These are phyloP conservation scores for Latrodectus elegans DNA, from an alignment of 2,888 invertebrate species.

Conservation along the genomic window DNA sequence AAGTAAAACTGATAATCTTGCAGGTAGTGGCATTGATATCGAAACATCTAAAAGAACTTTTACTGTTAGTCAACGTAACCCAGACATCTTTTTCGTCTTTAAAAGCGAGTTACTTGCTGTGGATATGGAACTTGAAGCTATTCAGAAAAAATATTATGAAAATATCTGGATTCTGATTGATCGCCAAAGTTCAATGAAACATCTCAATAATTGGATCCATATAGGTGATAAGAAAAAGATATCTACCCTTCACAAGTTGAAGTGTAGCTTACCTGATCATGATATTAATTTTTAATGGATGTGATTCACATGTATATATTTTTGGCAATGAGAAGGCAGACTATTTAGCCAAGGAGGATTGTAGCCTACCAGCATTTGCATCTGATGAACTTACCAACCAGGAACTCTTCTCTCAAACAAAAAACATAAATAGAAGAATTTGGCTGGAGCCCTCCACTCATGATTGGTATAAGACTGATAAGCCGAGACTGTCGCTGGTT, in stretches of 20 bases:
- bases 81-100: not conserved
- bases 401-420: no score
- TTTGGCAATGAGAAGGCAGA: not conserved
- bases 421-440: no score
- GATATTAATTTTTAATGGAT: not conserved
- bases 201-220: not conserved
- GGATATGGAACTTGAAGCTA: not conserved
- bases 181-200: no score
- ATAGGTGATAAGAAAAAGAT: not conserved
- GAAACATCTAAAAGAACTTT: no score
- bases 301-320: not conserved
- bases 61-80: not conserved
- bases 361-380: no score
- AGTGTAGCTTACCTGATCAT: not conserved
- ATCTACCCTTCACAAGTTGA: not conserved
- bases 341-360: not conserved
- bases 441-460: no score
- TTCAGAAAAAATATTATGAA: not conserved
- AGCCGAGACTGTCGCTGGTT: no score
- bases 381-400: no score
- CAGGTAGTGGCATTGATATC: not conserved
- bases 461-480: no score
- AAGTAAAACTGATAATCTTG: no score
- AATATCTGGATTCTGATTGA: not conserved
- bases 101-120: not conserved